Conservation (phyloP, 2,888 invertebrate species). For the Schizaphis graminum region DNA sequence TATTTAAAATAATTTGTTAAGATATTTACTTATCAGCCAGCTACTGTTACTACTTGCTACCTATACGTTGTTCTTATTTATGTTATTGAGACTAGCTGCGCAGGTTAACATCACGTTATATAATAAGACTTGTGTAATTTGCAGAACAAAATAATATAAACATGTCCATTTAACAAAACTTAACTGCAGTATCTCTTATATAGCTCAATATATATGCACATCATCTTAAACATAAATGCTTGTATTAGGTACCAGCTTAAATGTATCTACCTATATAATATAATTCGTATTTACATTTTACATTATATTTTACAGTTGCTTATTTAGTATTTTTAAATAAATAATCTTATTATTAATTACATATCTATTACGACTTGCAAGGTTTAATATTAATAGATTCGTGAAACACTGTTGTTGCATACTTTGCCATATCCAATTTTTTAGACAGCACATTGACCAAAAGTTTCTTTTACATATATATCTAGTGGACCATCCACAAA, state of each 20-base stretch:
- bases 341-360: background rate
- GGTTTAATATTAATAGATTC: background rate
- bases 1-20: background rate
- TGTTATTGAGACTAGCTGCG: too few species aligned
- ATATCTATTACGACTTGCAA: background rate
- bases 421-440: background rate
- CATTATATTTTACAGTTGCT: background rate
- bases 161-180: too few species aligned
- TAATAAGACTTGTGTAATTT: too few species aligned
- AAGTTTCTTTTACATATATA: background rate
- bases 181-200: background rate
- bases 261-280: background rate
- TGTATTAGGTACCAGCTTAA: background rate
- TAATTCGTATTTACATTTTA: background rate
- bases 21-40: background rate
- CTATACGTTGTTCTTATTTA: background rate
- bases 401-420: background rate
- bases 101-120: too few species aligned
- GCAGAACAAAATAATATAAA: too few species aligned
- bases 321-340: background rate
- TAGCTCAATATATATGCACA: background rate
- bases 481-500: background rate
- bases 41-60: background rate
- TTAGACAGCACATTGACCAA: background rate
- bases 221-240: background rate